phyloP scores from a whole-genome alignment of 2,797 vertebrate species.

The Apodemus agrarius region DNA sequence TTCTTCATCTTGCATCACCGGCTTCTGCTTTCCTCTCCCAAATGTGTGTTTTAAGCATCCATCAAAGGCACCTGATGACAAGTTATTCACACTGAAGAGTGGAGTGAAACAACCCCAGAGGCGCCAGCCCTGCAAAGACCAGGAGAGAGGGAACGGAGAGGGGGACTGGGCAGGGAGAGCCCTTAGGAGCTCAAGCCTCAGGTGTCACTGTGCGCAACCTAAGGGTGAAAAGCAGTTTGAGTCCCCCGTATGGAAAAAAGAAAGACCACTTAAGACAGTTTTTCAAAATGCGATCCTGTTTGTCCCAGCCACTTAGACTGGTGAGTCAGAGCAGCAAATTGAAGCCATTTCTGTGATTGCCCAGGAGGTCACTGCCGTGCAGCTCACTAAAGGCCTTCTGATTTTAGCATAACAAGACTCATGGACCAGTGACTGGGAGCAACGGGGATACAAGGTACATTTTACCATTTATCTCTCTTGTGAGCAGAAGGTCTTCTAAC shows the following conservation, averaged over 20 bases:
- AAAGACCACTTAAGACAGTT: neutral
- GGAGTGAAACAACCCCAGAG: neutral
- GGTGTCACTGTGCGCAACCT: neutral
- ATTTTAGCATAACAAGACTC: neutral
- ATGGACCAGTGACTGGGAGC: neutral
- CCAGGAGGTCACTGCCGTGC: conserved; percentile 13
- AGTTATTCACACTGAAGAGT: conserved; percentile 3
- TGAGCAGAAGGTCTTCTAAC: neutral
- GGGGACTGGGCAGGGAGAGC: neutral
- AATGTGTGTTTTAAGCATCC: neutral
- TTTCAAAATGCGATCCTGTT: neutral
- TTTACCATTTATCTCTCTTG: neutral
- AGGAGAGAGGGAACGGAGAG: neutral
- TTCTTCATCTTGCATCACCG: neutral
- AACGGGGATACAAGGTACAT: neutral
- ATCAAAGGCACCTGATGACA: conserved; percentile 60
- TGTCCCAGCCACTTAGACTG: neutral
- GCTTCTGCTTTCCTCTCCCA: neutral
- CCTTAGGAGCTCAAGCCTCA: neutral
- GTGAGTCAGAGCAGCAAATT: conserved; percentile 45
- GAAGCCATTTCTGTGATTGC: conserved; percentile 48
- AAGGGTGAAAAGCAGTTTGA: neutral
- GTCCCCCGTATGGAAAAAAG: neutral
- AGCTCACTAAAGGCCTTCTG: conserved; percentile 14
- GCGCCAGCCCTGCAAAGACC: neutral